These are phyloP conservation scores for Nipponia nippon DNA, from an alignment of 2,113 vertebrate genomes.

Conservation along the genomic window DNA sequence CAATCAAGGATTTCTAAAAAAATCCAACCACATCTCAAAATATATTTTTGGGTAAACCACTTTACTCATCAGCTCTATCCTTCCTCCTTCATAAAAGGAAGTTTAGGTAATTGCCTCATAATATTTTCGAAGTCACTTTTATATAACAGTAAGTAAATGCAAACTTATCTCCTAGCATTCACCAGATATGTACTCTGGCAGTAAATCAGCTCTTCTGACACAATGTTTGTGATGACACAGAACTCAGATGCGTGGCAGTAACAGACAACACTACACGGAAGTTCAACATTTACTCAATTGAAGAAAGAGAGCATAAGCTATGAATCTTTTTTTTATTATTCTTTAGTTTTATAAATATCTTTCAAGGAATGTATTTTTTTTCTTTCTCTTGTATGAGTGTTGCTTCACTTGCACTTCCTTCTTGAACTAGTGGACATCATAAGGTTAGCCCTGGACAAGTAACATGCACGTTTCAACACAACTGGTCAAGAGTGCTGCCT, in stretches of 20 bases:
- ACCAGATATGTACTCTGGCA: neutral
- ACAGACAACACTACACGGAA: neutral
- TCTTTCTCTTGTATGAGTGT: neutral
- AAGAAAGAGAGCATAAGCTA: neutral
- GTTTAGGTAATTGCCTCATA: neutral
- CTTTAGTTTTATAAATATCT: neutral
- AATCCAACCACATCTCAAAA: neutral
- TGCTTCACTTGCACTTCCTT: neutral
- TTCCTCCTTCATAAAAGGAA: neutral
- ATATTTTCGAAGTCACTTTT: neutral
- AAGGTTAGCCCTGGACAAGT: neutral
- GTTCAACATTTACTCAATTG: neutral
- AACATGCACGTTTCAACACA: neutral
- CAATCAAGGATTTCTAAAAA: neutral
- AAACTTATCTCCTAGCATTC: neutral
- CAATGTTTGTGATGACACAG: neutral
- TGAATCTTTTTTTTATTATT: neutral
- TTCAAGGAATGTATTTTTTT: neutral
- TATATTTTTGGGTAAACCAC: neutral
- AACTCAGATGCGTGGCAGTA: neutral
- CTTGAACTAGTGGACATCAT: neutral
- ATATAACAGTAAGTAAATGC: neutral
- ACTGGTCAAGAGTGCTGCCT: neutral
- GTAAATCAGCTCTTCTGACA: neutral
- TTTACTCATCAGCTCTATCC: neutral